phyloP scores from a whole-genome alignment of 2,797 vertebrate genomes.

The Chaetodon trifasciatus region DNA sequence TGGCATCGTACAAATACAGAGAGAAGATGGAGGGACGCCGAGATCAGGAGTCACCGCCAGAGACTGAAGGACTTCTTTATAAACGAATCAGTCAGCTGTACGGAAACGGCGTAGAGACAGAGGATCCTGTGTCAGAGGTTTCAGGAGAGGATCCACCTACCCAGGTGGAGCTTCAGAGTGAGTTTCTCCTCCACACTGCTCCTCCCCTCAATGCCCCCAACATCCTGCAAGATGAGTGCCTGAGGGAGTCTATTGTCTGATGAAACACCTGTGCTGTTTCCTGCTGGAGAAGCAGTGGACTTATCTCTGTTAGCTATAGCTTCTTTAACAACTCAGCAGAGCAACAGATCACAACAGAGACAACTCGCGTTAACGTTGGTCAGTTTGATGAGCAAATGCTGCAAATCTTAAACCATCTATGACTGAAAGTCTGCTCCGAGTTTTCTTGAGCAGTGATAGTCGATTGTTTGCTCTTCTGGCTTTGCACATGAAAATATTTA shows the following conservation, averaged over 20 bases:
- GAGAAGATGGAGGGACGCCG: conserved; percentile 52
- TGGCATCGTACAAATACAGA: conserved; percentile 89
- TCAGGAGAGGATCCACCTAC: neutral
- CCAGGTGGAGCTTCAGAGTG: conserved; percentile 75
- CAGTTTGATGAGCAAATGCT: neutral
- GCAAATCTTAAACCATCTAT: neutral
- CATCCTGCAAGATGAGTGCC: conserved; percentile 45
- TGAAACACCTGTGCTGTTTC: neutral
- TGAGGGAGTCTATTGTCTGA: conserved; percentile 78
- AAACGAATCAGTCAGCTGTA: conserved; percentile 85
- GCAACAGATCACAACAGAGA: neutral
- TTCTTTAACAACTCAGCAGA: neutral
- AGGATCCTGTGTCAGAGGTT: neutral
- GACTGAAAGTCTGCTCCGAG: neutral
- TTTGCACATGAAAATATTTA: conserved; percentile 7
- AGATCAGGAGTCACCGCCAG: conserved; percentile 61
- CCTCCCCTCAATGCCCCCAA: conserved; percentile 43
- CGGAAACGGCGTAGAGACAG: conserved; percentile 54
- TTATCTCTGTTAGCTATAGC: neutral
- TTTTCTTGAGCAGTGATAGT: neutral
- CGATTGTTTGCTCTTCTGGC: neutral
- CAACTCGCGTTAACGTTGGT: neutral
- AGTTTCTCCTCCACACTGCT: conserved; percentile 75
- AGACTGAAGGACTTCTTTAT: conserved; percentile 89
- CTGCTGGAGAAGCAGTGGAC: neutral